Base-by-base conservation (phyloP, 2,113 vertebrate genomes). In the Varanus komodoensis region DNA sequence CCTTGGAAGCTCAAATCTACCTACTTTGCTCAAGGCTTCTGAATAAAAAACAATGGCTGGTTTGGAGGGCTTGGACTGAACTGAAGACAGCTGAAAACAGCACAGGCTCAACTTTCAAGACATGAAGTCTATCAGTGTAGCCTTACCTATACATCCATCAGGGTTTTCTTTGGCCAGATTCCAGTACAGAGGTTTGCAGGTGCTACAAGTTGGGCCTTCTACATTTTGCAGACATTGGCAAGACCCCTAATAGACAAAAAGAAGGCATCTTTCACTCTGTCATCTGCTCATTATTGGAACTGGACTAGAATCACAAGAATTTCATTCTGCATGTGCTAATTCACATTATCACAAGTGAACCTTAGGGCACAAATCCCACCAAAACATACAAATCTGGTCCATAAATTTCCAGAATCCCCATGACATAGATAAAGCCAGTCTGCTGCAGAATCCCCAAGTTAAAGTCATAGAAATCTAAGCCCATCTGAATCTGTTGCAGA, bases 161-260 rank as follows among this genome's bases (percentile, higher is more conserved):
- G 97, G 97, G 93, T 98, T 98, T 84, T 97, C 97, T 79, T 75
- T 80, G 89, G 95, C 97, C 90, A 99, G 96, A 91, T 99, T 98
- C 99, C 99, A 99, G 95, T 98, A 99, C 27, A 99, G 96, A 0
- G 98, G 98, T 94, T 99, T 99, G 93, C 99, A 99, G 86, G 88
- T 96, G 93, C 96, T 96, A 93, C 99, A 99, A 1, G 96, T 94
- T 48, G 96, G 91, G 84, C 98, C 98, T 94, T 98, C 97, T 4
- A 98, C 97, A 0, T 98, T 96, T 87, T 95, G 92, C 85, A 98
- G 96, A 94, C 99, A 99, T 38, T 95, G 96, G 86, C 99, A 99
- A 79, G 93, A 94, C 0, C 96, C 98, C 99, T 99, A 93, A 86
- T 34, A 79, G 95, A 93, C 87, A 93, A 91, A 93, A 90, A 19